These are phyloP conservation scores for Anabacerthia variegaticeps DNA, from an alignment of 2,797 vertebrate genomes.

Conservation along the genomic window DNA sequence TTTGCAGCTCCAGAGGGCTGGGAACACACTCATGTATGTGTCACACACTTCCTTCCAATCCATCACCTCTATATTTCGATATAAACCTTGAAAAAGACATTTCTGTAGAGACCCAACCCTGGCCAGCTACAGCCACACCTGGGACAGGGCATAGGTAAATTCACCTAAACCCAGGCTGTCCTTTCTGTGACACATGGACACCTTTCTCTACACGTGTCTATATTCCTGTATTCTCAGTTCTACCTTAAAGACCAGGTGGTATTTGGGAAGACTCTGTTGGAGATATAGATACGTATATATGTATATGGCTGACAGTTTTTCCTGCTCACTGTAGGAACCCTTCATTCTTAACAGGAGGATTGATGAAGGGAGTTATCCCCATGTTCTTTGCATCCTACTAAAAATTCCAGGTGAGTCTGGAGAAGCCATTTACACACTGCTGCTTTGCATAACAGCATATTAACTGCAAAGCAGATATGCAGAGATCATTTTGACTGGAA, in stretches of 20 bases:
- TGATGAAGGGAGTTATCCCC: neutral
- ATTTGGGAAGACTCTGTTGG: neutral
- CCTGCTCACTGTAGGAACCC: neutral
- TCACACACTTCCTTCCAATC: too few relatives aligned
- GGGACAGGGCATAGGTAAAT: too few relatives aligned
- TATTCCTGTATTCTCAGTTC: neutral
- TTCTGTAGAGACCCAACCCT: too few relatives aligned
- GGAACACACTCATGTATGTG: too few relatives aligned
- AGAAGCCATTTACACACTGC: neutral
- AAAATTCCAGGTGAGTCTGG: neutral
- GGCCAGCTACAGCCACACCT: too few relatives aligned
- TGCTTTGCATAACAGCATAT: neutral
- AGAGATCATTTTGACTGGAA: neutral
- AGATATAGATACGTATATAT: too few relatives aligned
- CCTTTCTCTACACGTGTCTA: too few relatives aligned
- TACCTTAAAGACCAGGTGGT: neutral
- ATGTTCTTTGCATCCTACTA: neutral
- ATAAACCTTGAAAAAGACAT: too few relatives aligned
- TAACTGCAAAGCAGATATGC: neutral
- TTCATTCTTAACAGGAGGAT: neutral
- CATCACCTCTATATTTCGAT: too few relatives aligned
- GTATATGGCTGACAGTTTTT: neutral
- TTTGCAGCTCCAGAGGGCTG: too few relatives aligned
- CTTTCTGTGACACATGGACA: too few relatives aligned
- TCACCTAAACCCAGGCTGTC: too few relatives aligned